These are phyloP conservation scores for Globia sparganii DNA, from an alignment of 2,888 invertebrate species.

Conservation along the genomic window DNA sequence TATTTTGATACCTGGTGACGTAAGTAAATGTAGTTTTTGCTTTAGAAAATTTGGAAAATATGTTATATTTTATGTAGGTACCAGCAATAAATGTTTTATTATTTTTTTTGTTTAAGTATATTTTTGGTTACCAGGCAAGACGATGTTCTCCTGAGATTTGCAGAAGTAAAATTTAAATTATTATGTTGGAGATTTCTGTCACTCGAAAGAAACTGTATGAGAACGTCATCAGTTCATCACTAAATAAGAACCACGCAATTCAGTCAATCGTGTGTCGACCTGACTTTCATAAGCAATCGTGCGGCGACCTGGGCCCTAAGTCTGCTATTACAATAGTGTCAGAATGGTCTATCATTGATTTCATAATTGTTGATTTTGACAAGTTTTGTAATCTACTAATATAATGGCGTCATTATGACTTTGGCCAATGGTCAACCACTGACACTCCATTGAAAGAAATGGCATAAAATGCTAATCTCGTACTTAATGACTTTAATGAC, in stretches of 20 bases:
- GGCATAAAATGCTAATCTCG: too few relatives aligned
- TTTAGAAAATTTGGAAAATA: conserved; percentile 14
- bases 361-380: too few relatives aligned
- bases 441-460: too few relatives aligned
- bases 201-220: background rate
- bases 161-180: background rate
- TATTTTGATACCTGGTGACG: conserved; percentile 53
- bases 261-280: fast-evolving
- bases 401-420: too few relatives aligned
- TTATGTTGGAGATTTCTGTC: background rate
- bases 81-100: conserved; percentile 1
- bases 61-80: conserved; percentile 9
- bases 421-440: too few relatives aligned
- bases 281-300: too few relatives aligned
- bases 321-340: too few relatives aligned
- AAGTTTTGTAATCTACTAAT: too few relatives aligned
- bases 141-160: background rate
- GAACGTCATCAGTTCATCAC: too few relatives aligned
- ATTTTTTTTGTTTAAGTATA: background rate
- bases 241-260: background rate
- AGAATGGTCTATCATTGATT: too few relatives aligned
- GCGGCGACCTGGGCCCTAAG: too few relatives aligned
- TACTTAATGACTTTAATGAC: too few relatives aligned
- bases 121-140: background rate
- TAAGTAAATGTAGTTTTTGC: conserved; percentile 51